Conservation (phyloP, 2,888 invertebrate genomes). For the Meta bourneti region DNA sequence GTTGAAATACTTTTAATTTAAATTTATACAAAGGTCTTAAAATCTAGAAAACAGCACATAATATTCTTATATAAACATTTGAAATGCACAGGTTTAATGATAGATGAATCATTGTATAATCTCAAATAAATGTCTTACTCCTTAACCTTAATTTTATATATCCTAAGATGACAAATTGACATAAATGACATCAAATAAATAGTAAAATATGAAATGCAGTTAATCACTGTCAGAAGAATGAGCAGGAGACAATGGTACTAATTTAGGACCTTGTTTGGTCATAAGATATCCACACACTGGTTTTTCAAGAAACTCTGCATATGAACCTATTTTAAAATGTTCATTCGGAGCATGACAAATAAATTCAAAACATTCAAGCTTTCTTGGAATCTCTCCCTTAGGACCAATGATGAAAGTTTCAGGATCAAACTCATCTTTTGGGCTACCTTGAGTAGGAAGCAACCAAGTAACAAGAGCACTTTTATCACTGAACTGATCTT, state of each 20-base stretch:
- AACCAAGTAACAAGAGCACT: constrained; percentile 96
- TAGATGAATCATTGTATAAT: too few species aligned
- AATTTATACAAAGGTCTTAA: too few species aligned
- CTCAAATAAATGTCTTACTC: too few species aligned
- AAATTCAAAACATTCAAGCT: constrained; percentile 92
- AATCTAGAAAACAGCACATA: too few species aligned
- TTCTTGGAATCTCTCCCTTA: constrained; percentile 93
- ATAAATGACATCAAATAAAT: neutral
- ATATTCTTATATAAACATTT: too few species aligned
- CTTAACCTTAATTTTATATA: too few species aligned
- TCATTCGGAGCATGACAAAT: constrained; percentile 96
- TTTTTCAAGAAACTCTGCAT: constrained; percentile 10
- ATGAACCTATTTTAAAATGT: constrained; percentile 84
- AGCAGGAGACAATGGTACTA: constrained; percentile 34
- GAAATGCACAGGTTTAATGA: too few species aligned
- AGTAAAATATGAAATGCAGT: neutral
- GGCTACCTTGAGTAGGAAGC: constrained; percentile 89
- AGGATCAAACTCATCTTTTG: constrained; percentile 90
- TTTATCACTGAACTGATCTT: constrained; percentile 95
- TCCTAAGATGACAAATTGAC: too few species aligned
- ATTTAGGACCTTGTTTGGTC: constrained; percentile 59
- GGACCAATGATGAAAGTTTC: constrained; percentile 95
- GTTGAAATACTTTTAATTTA: too few species aligned
- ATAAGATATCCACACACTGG: constrained; percentile 50
- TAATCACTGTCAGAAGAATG: constrained; percentile 48